Conservation (phyloP, 1,140 invertebrate genomes). For the Bombyx mandarina region DNA sequence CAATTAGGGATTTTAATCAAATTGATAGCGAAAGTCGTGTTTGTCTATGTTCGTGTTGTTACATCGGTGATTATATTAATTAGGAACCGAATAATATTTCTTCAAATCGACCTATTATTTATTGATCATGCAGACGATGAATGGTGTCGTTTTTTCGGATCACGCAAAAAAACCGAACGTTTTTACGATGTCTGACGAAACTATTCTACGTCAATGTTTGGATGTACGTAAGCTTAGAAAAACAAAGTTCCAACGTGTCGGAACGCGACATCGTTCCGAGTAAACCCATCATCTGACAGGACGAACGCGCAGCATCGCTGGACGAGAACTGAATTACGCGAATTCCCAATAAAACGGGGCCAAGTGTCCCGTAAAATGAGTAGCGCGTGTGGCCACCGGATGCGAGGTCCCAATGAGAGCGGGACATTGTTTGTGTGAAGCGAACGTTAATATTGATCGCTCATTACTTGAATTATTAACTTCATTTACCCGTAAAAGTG, state of each 20-base stretch:
- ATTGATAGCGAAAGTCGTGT: constrained; percentile 1
- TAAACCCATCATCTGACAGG: constrained; percentile 20
- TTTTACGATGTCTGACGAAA: too few relatives aligned
- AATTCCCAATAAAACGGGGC: constrained; percentile 28
- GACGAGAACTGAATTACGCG: constrained; percentile 25
- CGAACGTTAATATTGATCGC: not conserved
- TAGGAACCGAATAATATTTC: too few relatives aligned
- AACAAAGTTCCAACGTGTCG: not conserved
- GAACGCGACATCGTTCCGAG: constrained; percentile 27
- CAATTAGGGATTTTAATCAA: constrained; percentile 22
- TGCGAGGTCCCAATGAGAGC: constrained; percentile 11
- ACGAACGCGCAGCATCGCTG: constrained; percentile 12
- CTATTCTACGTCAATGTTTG: too few relatives aligned
- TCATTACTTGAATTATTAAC: not conserved
- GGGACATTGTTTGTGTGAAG: constrained; percentile 19
- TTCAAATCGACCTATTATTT: too few relatives aligned
- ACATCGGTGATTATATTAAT: too few relatives aligned
- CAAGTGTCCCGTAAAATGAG: constrained; percentile 27
- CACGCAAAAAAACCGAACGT: too few relatives aligned
- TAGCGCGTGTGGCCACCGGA: constrained; percentile 42
- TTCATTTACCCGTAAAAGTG: too few relatives aligned
- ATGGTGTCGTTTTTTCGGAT: too few relatives aligned
- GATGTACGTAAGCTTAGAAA: not conserved
- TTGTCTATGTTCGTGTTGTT: too few relatives aligned
- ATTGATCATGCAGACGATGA: too few relatives aligned